Conservation (phyloP, 1,140 invertebrate species). For the Physella acuta region DNA sequence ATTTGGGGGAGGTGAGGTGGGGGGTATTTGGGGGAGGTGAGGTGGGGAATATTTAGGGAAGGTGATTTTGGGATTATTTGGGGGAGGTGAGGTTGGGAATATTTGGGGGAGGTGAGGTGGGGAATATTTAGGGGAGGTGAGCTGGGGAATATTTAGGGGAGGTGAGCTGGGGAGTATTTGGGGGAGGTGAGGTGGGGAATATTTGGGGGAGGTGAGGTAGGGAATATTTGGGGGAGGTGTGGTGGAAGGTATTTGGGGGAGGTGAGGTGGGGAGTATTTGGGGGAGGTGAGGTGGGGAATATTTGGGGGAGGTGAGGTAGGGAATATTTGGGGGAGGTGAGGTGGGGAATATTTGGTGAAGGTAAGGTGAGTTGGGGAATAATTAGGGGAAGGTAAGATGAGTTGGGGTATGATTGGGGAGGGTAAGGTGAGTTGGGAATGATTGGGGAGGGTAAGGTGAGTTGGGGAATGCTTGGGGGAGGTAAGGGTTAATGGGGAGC, state of each 20-base stretch:
- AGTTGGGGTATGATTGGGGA: background rate
- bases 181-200: background rate
- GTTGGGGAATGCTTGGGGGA: background rate
- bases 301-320: constrained; percentile 28
- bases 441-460: background rate
- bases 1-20: background rate
- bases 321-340: too few species aligned
- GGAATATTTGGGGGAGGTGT: background rate
- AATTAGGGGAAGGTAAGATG: background rate
- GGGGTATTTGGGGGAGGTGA: background rate
- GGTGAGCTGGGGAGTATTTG: background rate
- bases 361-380: background rate
- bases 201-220: background rate
- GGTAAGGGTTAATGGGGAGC: background rate
- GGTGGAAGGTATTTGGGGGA: background rate
- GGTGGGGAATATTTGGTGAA: background rate
- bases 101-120: background rate
- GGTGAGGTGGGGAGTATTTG: background rate
- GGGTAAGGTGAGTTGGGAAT: background rate
- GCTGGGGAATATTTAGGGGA: background rate
- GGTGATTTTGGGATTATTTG: constrained; percentile 7
- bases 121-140: background rate
- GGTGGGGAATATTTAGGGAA: background rate
- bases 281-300: constrained; percentile 10
- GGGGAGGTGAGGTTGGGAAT: constrained; percentile 29